Evolutionary conservation across 2,797 vertebrate species (phyloP).

Genomic region (Notamacropus eugenii): DNA sequence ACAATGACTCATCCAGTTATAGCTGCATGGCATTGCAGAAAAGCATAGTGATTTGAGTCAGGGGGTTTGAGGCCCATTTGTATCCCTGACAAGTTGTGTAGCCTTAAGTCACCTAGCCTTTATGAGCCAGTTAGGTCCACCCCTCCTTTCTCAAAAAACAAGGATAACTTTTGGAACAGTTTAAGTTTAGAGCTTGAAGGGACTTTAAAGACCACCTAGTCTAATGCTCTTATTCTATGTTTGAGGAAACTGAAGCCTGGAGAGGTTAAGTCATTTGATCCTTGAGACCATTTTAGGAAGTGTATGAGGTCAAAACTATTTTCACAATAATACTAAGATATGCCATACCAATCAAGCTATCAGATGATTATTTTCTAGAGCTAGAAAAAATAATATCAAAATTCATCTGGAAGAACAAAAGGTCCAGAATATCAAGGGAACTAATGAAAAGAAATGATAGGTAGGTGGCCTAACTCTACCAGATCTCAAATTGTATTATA

Average conservation of each 20-base stretch:
- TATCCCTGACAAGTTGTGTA: neutral
- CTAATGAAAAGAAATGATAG: too few species aligned
- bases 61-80: neutral
- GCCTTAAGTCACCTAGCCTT: neutral
- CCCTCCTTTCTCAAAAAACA: neutral
- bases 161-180: neutral
- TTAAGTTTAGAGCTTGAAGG: neutral
- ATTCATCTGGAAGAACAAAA: too few species aligned
- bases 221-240: neutral
- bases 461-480: too few species aligned
- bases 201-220: neutral
- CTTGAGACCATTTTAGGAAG: neutral
- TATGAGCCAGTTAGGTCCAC: too few species aligned
- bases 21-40: neutral
- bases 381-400: too few species aligned
- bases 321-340: neutral
- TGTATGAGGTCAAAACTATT: neutral
- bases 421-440: too few species aligned
- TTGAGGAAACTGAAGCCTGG: neutral
- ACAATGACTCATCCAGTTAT: neutral
- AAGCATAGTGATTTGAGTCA: neutral
- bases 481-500: too few species aligned
- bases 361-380: too few species aligned
- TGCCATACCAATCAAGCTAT: neutral
- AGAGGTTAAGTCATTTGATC: neutral